Evolutionary conservation across 2,797 vertebrate genomes (phyloP).

Genomic region (Bufotes viridis): DNA sequence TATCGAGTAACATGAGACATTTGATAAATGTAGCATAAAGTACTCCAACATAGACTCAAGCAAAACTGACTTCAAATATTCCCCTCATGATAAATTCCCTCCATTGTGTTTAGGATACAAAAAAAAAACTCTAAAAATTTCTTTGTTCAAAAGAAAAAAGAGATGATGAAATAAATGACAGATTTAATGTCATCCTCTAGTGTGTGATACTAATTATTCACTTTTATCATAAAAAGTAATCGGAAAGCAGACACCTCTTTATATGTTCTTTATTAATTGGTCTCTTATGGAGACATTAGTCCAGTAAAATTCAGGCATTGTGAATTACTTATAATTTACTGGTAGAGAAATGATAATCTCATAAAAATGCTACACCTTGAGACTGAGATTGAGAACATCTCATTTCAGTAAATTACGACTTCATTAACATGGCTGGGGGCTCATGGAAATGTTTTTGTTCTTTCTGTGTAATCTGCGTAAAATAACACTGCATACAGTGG

Average conservation of each 20-base stretch:
- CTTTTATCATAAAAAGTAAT: conserved; percentile 4
- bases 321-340: not conserved
- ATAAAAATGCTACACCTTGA: not conserved
- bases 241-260: conserved; percentile 6
- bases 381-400: too few relatives aligned
- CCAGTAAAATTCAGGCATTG: not conserved
- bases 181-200: not conserved
- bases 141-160: not conserved
- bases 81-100: too few relatives aligned
- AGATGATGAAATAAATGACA: not conserved
- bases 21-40: too few relatives aligned
- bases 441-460: not conserved
- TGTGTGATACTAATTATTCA: not conserved
- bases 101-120: too few relatives aligned
- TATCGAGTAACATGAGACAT: too few relatives aligned
- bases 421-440: not conserved
- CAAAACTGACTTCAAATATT: too few relatives aligned
- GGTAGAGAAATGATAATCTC: conserved; percentile 5
- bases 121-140: too few relatives aligned
- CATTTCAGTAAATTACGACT: not conserved
- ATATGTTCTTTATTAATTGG: conserved; percentile 7
- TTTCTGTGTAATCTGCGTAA: not conserved
- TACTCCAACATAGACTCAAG: too few relatives aligned
- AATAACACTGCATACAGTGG: not conserved
- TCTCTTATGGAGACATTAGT: conserved; percentile 14